Percentiles rank a stretch among this genome's conserved stretches.
phyloP scores from a whole-genome alignment of 1,140 invertebrate genomes.

The Phymorhynchus buccinoides region DNA sequence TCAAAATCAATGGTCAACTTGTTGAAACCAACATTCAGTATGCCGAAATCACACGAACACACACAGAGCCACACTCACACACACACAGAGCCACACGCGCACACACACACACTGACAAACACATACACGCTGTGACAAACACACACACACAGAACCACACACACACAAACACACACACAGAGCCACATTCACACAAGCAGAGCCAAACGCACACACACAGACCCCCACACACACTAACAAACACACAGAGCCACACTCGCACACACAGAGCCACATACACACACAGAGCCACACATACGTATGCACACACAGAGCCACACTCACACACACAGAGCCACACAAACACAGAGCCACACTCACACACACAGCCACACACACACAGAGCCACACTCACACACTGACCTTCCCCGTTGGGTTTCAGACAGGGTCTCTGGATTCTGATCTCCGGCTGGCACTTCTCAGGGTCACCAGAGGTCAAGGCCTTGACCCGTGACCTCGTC shows the following conservation, averaged over 20 bases:
- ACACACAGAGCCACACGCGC: not conserved
- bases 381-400: not conserved
- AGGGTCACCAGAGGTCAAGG: constrained; percentile 41
- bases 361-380: not conserved
- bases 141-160: not conserved
- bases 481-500: constrained; percentile 50
- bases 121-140: not conserved
- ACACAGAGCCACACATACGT: not conserved
- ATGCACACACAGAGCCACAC: not conserved
- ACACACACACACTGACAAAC: not conserved
- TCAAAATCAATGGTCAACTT: too few relatives aligned
- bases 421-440: constrained; percentile 47
- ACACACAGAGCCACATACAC: not conserved
- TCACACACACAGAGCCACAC: not conserved
- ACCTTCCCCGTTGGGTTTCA: constrained; percentile 54
- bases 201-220: not conserved
- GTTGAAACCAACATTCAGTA: too few relatives aligned
- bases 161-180: too few relatives aligned
- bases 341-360: not conserved
- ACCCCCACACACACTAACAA: not conserved
- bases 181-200: not conserved
- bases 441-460: constrained; percentile 48
- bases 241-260: not conserved
- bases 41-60: not conserved
- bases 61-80: not conserved